Base-by-base conservation (phyloP, 2,113 vertebrate genomes). In the Paradoxurus hermaphroditus region DNA sequence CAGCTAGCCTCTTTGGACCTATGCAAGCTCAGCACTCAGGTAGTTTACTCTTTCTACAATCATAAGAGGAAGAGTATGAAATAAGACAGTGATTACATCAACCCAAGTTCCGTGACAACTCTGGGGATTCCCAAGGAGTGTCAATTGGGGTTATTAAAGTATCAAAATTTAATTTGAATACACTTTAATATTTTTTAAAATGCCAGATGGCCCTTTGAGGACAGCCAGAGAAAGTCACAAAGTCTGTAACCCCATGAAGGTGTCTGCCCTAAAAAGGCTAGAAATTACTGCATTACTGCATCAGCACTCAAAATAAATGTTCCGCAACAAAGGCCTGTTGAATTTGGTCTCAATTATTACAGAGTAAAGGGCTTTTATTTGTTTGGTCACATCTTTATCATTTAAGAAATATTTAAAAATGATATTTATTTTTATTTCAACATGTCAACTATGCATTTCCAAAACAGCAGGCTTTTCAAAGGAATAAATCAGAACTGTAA, bases 381-480 rank as follows among this genome's bases (percentile, higher is more conserved):
- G 51, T 94, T 96, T 98, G 97, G 95, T 97, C 98, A 98, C 96
- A 78, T 97, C 95, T 96, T 98, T 97, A 98, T 98, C 98, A 98
- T 90, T 98, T 97, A 98, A 98, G 98, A 99, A 98, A 98, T 97
- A 98, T 96, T 98, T 98, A 96, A 98, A 98, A 97, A 98, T 95
- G 97, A 95, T 95, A 98, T 98, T 97, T 94, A 98, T n/a, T 96
- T 98, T 97, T 96, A 94, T 98, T 98, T 98, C 98, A 98, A 1
- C 97, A 96, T 97, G 68, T 97, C 87, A 97, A 98, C 91, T 91
- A 96, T 98, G 98, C 97, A 98, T 96, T 97, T 98, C 98, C 98
- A 87, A 98, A 98, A 97, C 97, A 98, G 98, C 98, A 98, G 96
- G 98, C 98, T 98, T 98, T 98, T 98, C 97, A 97, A 97, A 98